These are phyloP conservation scores for Trichomycterus rosablanca DNA, from an alignment of 2,113 vertebrate genomes.

Conservation along the genomic window DNA sequence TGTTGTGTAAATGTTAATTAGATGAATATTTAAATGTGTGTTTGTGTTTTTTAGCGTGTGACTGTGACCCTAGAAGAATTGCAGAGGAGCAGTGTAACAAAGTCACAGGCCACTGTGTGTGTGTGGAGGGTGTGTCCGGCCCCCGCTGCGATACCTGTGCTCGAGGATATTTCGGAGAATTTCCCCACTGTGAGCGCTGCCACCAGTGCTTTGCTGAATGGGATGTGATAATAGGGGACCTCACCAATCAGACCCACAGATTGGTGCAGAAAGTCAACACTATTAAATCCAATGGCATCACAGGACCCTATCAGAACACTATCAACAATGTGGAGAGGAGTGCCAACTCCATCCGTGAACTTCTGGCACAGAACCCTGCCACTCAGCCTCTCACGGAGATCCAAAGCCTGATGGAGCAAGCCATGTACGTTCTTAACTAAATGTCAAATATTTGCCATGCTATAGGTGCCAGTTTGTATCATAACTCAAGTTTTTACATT, in stretches of 20 bases:
- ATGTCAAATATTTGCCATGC: too few species aligned
- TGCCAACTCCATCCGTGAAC: conserved; percentile 67
- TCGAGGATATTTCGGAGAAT: conserved; percentile 82
- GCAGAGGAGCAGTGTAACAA: conserved; percentile 82
- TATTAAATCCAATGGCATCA: conserved; percentile 80
- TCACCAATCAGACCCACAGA: conserved; percentile 84
- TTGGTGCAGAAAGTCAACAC: conserved; percentile 83
- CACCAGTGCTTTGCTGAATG: conserved; percentile 92
- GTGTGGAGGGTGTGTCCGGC: conserved; percentile 80
- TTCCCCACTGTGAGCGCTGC: conserved; percentile 83
- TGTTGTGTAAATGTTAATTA: too few species aligned
- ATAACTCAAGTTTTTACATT: too few species aligned
- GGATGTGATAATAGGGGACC: conserved; percentile 76
- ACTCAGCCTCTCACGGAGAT: conserved; percentile 83
- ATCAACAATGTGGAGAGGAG: conserved; percentile 78
- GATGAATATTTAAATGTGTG: neutral
- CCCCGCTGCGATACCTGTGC: conserved; percentile 81
- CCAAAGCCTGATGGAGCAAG: conserved; percentile 83
- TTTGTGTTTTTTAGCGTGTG: conserved; percentile 74
- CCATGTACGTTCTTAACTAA: conserved; percentile 74
- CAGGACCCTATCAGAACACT: conserved; percentile 79
- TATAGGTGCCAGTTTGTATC: too few species aligned
- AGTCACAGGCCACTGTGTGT: conserved; percentile 78
- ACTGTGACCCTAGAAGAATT: conserved; percentile 82
- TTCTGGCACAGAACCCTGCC: conserved; percentile 82